Evolutionary conservation across 2,797 vertebrate genomes (phyloP).

Genomic region (Etheostoma perlongum): DNA sequence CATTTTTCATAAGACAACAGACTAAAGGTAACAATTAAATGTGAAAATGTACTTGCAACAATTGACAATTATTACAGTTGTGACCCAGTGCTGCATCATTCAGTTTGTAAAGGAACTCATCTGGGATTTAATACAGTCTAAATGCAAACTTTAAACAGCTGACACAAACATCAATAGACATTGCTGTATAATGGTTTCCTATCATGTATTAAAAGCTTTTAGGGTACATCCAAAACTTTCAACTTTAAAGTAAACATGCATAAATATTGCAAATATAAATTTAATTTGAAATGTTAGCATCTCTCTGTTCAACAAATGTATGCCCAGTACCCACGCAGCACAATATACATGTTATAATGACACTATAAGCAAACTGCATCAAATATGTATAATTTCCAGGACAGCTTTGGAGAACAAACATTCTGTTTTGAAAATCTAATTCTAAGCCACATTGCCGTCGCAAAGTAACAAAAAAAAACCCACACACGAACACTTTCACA

Average conservation of each 20-base stretch:
- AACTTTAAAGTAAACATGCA: neutral
- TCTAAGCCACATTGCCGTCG: neutral
- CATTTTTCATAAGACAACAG: neutral
- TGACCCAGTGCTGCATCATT: neutral
- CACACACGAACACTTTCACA: slow-evolving; percentile 7
- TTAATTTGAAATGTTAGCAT: neutral
- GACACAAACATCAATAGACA: neutral
- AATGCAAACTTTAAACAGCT: neutral
- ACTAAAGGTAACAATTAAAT: neutral
- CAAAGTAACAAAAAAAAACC: neutral
- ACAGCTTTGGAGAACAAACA: neutral
- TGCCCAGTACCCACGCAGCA: neutral
- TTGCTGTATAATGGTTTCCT: neutral
- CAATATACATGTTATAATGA: neutral
- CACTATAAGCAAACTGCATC: slow-evolving; percentile 2
- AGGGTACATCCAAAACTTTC: neutral
- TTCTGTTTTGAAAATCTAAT: neutral
- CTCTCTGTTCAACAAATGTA: neutral
- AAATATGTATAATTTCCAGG: neutral
- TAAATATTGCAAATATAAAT: neutral
- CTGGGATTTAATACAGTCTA: neutral
- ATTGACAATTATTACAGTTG: neutral
- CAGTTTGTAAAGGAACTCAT: neutral
- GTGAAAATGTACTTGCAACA: neutral
- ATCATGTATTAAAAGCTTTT: neutral